These are phyloP conservation scores for Dendrolimus houi DNA, from an alignment of 2,888 invertebrate species.

Conservation along the genomic window DNA sequence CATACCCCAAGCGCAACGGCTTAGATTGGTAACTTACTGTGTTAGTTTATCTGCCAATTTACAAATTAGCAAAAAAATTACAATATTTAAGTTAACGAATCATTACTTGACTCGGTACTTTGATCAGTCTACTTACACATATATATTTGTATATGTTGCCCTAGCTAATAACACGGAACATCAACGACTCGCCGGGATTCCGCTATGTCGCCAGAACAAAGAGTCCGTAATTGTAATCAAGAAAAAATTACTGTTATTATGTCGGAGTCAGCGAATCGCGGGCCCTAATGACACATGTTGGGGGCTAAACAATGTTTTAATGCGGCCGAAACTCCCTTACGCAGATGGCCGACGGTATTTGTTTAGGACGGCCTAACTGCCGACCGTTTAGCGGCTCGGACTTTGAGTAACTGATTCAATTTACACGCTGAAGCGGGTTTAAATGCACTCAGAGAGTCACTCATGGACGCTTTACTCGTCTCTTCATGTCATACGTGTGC, in stretches of 20 bases:
- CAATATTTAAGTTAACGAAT: no score
- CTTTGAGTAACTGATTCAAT: constrained; percentile 19
- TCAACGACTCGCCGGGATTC: constrained; percentile 5
- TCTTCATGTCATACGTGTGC: no score
- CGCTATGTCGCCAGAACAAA: constrained; percentile 7
- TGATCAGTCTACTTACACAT: no score
- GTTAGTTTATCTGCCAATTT: no score
- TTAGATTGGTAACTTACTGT: no score
- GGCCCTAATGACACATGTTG: constrained; percentile 58
- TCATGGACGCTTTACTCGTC: no score
- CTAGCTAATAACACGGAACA: constrained; percentile 7
- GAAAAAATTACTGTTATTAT: constrained; percentile 42
- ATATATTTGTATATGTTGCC: not conserved
- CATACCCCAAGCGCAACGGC: no score
- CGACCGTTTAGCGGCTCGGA: constrained; percentile 61
- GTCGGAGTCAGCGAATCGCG: constrained; percentile 47
- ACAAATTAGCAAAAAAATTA: no score
- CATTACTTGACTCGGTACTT: no score
- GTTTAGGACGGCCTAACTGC: constrained; percentile 71
- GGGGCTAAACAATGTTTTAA: constrained; percentile 68
- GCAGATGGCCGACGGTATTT: constrained; percentile 62
- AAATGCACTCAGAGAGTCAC: no score
- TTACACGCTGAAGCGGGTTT: constrained; percentile 9
- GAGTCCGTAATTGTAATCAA: constrained; percentile 30
- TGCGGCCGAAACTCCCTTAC: constrained; percentile 59